A percentile compares a stretch with the other conserved stretches of the same genome.
phyloP scores from a whole-genome alignment of 2,113 vertebrate genomes.

The Centrocercus urophasianus region DNA sequence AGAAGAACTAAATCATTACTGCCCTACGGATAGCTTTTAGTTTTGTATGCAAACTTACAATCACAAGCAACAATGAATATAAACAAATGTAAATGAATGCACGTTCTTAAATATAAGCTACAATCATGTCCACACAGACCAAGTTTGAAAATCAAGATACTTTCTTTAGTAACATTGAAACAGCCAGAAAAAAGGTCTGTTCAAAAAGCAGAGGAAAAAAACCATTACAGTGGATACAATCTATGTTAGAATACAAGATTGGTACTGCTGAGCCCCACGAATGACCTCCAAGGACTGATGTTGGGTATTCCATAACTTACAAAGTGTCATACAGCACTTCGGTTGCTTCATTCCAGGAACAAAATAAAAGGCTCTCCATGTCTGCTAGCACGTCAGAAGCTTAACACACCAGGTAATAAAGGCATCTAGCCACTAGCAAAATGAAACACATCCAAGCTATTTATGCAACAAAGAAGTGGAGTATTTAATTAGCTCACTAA shows the following conservation, averaged over 20 bases:
- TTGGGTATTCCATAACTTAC: accelerated
- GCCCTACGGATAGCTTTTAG: neutral
- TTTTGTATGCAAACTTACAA: accelerated
- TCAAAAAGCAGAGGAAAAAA: neutral
- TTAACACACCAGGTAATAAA: neutral
- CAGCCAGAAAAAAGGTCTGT: neutral
- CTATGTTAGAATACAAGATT: neutral
- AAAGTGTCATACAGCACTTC: neutral
- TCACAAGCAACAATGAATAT: neutral
- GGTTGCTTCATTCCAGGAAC: neutral
- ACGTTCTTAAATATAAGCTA: neutral
- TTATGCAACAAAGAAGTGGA: neutral
- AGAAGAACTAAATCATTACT: neutral
- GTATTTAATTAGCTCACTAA: neutral
- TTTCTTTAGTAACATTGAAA: neutral
- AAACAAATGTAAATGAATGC: neutral
- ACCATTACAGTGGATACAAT: neutral
- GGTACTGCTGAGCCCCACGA: neutral
- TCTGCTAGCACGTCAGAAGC: neutral
- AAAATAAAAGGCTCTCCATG: neutral
- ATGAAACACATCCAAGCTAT: neutral
- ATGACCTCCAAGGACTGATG: neutral
- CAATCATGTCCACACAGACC: neutral
- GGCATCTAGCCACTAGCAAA: neutral
- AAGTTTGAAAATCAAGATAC: neutral